Evolutionary conservation across 2,888 invertebrate species (phyloP), one percentile per base, ranked within the genome.

Genomic region (Netelia melanura): DNA sequence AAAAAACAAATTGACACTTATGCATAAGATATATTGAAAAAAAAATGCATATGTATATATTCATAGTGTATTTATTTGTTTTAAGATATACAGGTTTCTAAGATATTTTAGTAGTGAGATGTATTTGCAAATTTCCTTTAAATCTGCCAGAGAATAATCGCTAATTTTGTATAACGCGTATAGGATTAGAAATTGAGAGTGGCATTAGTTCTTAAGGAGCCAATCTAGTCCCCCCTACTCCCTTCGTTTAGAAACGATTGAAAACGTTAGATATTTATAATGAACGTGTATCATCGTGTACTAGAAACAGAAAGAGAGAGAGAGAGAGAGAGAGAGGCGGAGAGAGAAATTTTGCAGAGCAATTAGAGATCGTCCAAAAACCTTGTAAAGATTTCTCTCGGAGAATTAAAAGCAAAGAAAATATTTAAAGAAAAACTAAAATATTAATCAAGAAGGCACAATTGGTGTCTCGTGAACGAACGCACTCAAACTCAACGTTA

Each of bases 131-230:
- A 65, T 30, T 61, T 89, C 88, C 84, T 77, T 88, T 86, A 87
- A 14, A 81, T 87, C 88, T 82, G 83, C 84, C 89, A 81, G 87
- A 88, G 83, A 87, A 86, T 76, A 85, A 89, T 62, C 85, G 89
- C 87, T 90, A 90, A 90, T 90, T 90, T 90, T 90, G 83, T 90
- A 90, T 87, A 86, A 82, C 86, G 76, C 81, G 75, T 75, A 61
- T 88, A 85, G 67, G 54, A 65, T 56, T 81, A 77, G 67, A 30
- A 30, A 68, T 70, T 61, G 44, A 75, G 65, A 65, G 48, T 84
- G 64, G 64, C 23, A 65, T 78, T 78, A 78, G 61, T 64, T 62
- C 23, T 44, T 75, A 79, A 79, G 52, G 43, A 23, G 64, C 56
- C 25, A 65, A 65, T 65, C 30, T 21, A 44, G 58, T 17, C 17